Percentiles rank a stretch among this genome's conserved stretches.
Evolutionary conservation across 2,797 vertebrate species (phyloP).

Genomic region (Enteromius mattozi): DNA sequence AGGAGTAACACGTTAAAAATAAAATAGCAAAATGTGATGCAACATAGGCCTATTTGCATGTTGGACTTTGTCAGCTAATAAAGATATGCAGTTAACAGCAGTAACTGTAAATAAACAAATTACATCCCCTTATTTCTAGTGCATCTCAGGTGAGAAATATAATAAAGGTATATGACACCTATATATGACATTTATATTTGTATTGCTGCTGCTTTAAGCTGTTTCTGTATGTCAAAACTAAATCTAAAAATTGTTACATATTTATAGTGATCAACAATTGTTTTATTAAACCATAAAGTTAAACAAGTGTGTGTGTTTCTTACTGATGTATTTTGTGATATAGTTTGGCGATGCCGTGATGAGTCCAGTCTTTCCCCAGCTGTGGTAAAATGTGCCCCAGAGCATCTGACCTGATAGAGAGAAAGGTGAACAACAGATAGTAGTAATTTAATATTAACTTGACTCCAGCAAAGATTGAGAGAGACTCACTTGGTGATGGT

Average conservation of each 20-base stretch:
- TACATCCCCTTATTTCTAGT: background rate
- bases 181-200: background rate
- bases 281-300: background rate
- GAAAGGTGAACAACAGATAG: background rate
- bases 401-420: slow-evolving; percentile 86
- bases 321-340: slow-evolving; percentile 97
- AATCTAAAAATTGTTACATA: background rate
- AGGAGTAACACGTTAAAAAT: background rate
- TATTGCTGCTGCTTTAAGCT: background rate
- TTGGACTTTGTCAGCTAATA: background rate
- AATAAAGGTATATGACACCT: background rate
- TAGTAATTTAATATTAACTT: no score
- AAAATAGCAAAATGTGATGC: background rate
- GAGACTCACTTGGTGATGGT: slow-evolving; percentile 92
- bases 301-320: slow-evolving; percentile 56
- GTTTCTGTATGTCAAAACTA: background rate
- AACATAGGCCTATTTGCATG: background rate
- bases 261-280: background rate
- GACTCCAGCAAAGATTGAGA: background rate
- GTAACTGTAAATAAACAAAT: background rate
- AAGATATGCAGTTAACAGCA: background rate
- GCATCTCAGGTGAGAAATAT: background rate
- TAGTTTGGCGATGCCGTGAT: slow-evolving; percentile 90
- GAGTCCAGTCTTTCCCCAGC: slow-evolving; percentile 97
- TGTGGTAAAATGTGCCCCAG: slow-evolving; percentile 94